Percentiles rank a stretch among this genome's conserved stretches.
Conservation (phyloP, 2,113 vertebrate genomes). For the Tachycineta bicolor region DNA sequence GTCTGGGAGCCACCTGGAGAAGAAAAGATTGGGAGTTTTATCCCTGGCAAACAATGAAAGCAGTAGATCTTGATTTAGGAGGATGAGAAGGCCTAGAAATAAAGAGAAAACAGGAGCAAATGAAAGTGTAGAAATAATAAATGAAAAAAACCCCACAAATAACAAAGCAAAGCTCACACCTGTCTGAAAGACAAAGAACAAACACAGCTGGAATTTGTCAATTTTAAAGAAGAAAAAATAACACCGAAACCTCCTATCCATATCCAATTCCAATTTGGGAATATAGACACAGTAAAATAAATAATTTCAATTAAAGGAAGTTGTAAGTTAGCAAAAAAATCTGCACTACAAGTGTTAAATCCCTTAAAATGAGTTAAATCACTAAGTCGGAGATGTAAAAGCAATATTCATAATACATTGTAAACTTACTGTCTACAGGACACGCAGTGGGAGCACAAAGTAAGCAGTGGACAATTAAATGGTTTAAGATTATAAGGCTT, state of each 20-base stretch:
- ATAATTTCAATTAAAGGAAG: neutral
- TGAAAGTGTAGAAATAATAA: neutral
- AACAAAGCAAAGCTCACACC: neutral
- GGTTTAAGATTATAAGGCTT: neutral
- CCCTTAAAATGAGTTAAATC: neutral
- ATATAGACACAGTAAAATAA: neutral
- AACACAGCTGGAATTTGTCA: neutral
- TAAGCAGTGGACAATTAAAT: neutral
- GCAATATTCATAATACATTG: accelerated
- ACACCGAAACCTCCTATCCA: neutral
- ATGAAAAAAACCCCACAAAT: neutral
- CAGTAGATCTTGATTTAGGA: neutral
- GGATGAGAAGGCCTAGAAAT: neutral
- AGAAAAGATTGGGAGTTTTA: neutral
- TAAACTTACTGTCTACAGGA: neutral
- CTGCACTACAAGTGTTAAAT: neutral
- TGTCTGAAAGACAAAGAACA: neutral
- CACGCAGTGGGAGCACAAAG: neutral
- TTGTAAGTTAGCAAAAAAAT: neutral
- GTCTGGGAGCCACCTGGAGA: neutral
- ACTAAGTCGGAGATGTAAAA: neutral
- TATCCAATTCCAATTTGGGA: neutral
- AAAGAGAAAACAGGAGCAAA: neutral
- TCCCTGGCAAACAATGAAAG: neutral
- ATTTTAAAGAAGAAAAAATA: neutral